Percentiles rank a stretch among this genome's conserved stretches.
phyloP scores from a whole-genome alignment of 2,797 vertebrate species.

The Aselliscus stoliczkanus region DNA sequence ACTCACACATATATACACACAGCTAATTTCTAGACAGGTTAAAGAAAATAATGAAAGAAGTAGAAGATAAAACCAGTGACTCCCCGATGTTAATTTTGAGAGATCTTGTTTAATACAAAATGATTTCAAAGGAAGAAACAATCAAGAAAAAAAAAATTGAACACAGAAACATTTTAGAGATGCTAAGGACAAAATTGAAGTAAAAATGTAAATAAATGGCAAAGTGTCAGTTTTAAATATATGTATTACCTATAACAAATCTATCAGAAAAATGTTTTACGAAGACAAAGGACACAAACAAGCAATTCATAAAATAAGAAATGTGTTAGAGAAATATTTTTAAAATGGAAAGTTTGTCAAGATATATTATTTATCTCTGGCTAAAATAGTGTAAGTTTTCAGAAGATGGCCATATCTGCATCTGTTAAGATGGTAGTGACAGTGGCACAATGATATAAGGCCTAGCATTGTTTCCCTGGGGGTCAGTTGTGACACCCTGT shows the following conservation, averaged over 20 bases:
- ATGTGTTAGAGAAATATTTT: neutral
- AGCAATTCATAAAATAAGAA: neutral
- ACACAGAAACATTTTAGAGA: neutral
- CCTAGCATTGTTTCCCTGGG: neutral
- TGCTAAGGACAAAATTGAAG: neutral
- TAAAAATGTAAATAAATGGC: neutral
- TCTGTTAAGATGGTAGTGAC: neutral
- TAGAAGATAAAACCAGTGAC: neutral
- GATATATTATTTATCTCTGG: neutral
- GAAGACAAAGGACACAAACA: neutral
- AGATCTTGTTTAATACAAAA: neutral
- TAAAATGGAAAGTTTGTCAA: neutral
- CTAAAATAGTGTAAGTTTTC: neutral
- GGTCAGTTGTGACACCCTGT: rapidly evolving
- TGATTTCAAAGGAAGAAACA: neutral
- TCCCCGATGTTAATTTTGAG: neutral
- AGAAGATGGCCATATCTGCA: neutral
- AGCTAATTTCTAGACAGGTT: neutral
- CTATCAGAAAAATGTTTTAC: neutral
- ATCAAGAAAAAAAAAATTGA: neutral
- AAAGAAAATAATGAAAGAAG: neutral
- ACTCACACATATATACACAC: neutral
- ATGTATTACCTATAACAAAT: neutral
- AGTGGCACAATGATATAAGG: neutral
- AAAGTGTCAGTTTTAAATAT: neutral